phyloP scores from a whole-genome alignment of 2,797 vertebrate species.

The Gallinago stenura region DNA sequence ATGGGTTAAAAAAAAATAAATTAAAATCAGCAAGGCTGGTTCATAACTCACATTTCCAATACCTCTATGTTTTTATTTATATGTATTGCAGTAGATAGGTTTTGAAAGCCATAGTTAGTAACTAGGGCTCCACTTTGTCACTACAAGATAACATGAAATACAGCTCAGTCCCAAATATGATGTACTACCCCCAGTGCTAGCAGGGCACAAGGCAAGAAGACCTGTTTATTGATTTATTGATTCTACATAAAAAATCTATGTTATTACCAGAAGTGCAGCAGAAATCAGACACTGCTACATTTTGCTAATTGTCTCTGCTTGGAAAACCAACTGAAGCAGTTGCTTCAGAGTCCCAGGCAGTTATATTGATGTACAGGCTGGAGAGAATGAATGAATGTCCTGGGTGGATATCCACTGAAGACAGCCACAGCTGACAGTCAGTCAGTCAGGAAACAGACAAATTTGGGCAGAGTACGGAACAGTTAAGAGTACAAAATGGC shows the following conservation, averaged over 20 bases:
- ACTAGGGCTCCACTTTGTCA: not conserved
- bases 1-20: not conserved
- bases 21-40: not conserved
- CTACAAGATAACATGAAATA: not conserved
- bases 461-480: not conserved
- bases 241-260: not conserved
- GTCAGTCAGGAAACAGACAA: not conserved
- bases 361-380: not conserved
- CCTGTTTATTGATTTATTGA: not conserved
- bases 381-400: not conserved
- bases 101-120: not conserved
- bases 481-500: not conserved
- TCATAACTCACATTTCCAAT: not conserved
- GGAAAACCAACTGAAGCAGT: not conserved
- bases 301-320: not conserved
- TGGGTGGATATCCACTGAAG: not conserved
- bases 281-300: not conserved
- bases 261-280: not conserved
- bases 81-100: not conserved
- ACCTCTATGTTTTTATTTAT: not conserved
- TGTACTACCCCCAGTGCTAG: not conserved
- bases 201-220: not conserved
- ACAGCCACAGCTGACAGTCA: not conserved
- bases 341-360: not conserved
- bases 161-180: not conserved